phyloP scores from a whole-genome alignment of 2,888 invertebrate species.

The Euzophera pinguis region DNA sequence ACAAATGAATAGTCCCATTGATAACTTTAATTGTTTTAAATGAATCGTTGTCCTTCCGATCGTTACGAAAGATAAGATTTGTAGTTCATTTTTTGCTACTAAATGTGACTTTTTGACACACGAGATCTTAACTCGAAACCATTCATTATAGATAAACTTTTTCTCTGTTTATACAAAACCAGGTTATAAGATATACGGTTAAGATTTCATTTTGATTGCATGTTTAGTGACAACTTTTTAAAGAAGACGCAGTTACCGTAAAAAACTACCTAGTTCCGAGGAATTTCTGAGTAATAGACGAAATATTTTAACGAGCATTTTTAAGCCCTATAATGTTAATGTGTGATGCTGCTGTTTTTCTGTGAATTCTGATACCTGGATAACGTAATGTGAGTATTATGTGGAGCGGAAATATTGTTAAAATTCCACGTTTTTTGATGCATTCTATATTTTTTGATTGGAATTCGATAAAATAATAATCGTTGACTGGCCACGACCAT shows the following conservation, averaged over 20 bases:
- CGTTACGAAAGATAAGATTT: conserved; percentile 43
- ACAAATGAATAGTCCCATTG: conserved; percentile 62
- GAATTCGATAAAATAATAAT: not conserved
- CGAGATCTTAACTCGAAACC: conserved; percentile 29
- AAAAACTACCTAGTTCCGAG: conserved; percentile 41
- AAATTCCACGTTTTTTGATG: conserved; percentile 40
- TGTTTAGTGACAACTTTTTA: conserved; percentile 20
- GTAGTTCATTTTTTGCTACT: conserved; percentile 37
- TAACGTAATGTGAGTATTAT: conserved; percentile 27
- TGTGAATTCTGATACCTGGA: conserved; percentile 34
- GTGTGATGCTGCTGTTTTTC: conserved; percentile 51
- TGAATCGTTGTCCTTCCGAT: conserved; percentile 49
- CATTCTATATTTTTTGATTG: not conserved
- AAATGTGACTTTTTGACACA: conserved; percentile 44
- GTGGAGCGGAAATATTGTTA: conserved; percentile 63
- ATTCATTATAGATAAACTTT: conserved; percentile 13
- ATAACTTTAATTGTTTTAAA: conserved; percentile 69
- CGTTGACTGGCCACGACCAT: too few relatives aligned
- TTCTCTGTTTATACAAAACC: conserved; percentile 3
- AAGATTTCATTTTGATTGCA: conserved; percentile 21
- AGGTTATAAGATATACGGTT: not conserved
- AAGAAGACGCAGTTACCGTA: conserved; percentile 44
- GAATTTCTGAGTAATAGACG: conserved; percentile 60
- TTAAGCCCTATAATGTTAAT: conserved; percentile 43
- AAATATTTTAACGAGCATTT: conserved; percentile 73